Evolutionary conservation across 1,140 invertebrate species (phyloP).

Genomic region (Nasonia longicornis): DNA sequence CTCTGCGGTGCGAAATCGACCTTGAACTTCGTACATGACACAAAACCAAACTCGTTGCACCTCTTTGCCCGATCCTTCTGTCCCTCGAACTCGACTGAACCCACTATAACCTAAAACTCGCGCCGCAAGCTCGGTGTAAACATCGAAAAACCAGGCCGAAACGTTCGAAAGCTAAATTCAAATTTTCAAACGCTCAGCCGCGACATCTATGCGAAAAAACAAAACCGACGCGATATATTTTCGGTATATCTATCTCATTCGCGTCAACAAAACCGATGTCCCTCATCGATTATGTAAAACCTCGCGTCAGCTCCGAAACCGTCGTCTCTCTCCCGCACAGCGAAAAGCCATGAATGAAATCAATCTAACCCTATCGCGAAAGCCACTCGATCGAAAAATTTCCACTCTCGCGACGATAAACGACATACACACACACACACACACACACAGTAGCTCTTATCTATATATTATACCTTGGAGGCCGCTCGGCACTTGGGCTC

Average conservation of each 20-base stretch:
- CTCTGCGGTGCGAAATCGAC: background rate
- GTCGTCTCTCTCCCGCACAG: no score
- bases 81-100: no score
- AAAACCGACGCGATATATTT: background rate
- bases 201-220: background rate
- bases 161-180: no score
- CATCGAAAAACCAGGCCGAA: no score
- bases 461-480: slow-evolving; percentile 20
- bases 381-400: background rate
- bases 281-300: slow-evolving; percentile 26
- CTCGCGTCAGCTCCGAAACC: no score
- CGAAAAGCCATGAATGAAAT: background rate
- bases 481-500: slow-evolving; percentile 12
- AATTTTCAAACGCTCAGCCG: background rate
- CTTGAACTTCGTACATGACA: slow-evolving; percentile 7
- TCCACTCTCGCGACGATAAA: background rate
- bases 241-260: no score
- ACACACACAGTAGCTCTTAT: background rate
- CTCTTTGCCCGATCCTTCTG: no score
- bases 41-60: background rate
- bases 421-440: background rate
- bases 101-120: slow-evolving; percentile 23
- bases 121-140: background rate
- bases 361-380: background rate
- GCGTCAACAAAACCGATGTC: no score